Evolutionary conservation across 2,113 vertebrate species (phyloP), one percentile per base, ranked within the genome.

Genomic region (Microtus oregoni): DNA sequence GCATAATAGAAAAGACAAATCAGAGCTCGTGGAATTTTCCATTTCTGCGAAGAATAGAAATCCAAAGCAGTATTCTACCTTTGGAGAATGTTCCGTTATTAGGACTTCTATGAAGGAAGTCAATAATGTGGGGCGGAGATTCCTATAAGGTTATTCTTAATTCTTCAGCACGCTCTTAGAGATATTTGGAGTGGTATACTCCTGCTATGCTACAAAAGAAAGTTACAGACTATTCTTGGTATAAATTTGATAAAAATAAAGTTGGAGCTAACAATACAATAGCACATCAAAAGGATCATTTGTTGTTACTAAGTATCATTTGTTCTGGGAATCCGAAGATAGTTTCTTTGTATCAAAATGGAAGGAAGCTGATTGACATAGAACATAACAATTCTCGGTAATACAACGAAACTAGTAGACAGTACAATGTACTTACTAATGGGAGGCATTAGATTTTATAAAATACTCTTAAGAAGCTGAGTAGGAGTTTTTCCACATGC

Each of bases 291-390:
- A 94, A 94, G 68, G 82, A 75, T 78, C 41, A 58, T 55, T 50
- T 6, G 61, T 94, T n/a, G 86, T 90, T 41, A 78, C 61, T 92
- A 83, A 94, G 35, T 32, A 55, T 91, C 67, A 24, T 58, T 96
- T 97, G 81, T 94, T 92, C 77, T 95, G 55, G 47, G 73, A 95
- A 63, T 90, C 82, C 58, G 55, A 92, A 96, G 67, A 52, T 82
- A 83, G 8, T 75, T 96, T 55, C 67, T 97, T 96, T 96, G 75
- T 95, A 88, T 30, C 22, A 97, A 47, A 41, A 75, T 52, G 17
- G 68, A 95, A 96, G 68, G 24, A 94, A 96, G 76, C 41, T 85
- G 47, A 95, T 97, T 95, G 91, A n/a, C n/a, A 72, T 13, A 86
- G 88, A 87, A 79, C 9, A 90, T 63, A 68, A 83, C 72, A 86